Conservation (phyloP, 2,888 invertebrate genomes). For the Fragum fragum region DNA sequence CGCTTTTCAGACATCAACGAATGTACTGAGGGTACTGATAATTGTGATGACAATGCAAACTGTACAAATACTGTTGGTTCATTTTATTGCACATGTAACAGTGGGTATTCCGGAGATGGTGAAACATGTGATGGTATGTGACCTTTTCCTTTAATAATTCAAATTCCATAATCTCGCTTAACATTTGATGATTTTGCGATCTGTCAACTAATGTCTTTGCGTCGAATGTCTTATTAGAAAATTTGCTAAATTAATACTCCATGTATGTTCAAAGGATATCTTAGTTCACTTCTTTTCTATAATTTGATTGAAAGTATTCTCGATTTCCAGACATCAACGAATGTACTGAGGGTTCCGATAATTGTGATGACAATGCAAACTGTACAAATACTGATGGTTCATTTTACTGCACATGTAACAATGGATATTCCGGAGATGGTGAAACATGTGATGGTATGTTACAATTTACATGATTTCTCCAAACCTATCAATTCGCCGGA, state of each 20-base stretch:
- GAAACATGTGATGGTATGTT: neutral
- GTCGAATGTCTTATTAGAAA: too few species aligned
- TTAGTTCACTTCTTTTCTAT: too few species aligned
- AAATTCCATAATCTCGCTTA: too few species aligned
- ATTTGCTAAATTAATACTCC: too few species aligned
- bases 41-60: neutral
- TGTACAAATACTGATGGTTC: constrained; percentile 9
- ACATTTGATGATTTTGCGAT: too few species aligned
- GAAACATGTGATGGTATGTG: neutral
- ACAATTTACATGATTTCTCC: too few species aligned
- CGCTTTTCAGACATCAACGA: constrained; percentile 2
- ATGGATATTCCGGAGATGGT: neutral
- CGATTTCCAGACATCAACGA: constrained; percentile 10
- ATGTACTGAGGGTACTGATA: neutral
- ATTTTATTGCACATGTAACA: neutral
- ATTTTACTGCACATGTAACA: neutral
- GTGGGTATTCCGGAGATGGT: neutral
- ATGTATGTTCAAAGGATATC: too few species aligned
- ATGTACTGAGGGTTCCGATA: neutral
- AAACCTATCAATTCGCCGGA: too few species aligned
- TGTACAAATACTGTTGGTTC: neutral
- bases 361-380: neutral
- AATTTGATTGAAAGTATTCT: too few species aligned
- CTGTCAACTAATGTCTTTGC: too few species aligned
- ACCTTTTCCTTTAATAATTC: too few species aligned